Evolutionary conservation across 64 coral and sea anemone genomes (phyloP).

Genomic region (Catalaphyllia jardinei): DNA sequence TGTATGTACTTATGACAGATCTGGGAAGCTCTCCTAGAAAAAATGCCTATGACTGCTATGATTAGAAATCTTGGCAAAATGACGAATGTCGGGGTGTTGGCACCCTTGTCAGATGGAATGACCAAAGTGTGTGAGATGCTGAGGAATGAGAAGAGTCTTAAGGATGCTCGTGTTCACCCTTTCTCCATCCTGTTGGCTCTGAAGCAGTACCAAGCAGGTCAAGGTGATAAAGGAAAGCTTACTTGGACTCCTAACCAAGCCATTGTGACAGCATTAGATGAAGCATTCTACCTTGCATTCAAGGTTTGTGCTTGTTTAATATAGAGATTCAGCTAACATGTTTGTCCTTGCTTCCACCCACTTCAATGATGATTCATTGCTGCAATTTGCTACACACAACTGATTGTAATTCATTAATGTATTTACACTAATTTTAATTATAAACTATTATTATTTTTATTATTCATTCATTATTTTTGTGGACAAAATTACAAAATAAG

Average conservation of each 20-base stretch:
- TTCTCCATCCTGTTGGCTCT: slow-evolving; percentile 84
- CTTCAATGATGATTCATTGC: no score
- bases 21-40: slow-evolving; percentile 91
- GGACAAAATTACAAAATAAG: no score
- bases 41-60: slow-evolving; percentile 99
- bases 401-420: no score
- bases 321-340: no score
- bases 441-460: no score
- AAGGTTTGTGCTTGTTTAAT: slow-evolving; percentile 50
- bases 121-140: slow-evolving; percentile 60
- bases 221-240: slow-evolving; percentile 78
- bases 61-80: slow-evolving; percentile 95
- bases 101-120: slow-evolving; percentile 25
- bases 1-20: slow-evolving; percentile 41
- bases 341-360: no score
- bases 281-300: slow-evolving; percentile 86
- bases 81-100: slow-evolving; percentile 75
- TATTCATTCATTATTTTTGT: no score
- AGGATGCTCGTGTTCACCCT: slow-evolving; percentile 83
- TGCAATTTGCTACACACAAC: no score
- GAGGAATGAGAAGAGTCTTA: slow-evolving; percentile 27
- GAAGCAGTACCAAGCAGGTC: slow-evolving; percentile 77
- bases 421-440: no score
- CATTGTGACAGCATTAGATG: slow-evolving; percentile 72
- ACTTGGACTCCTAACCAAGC: slow-evolving; percentile 69